Base-by-base conservation (phyloP, 1,140 invertebrate species). In the Drosophila ambigua region DNA sequence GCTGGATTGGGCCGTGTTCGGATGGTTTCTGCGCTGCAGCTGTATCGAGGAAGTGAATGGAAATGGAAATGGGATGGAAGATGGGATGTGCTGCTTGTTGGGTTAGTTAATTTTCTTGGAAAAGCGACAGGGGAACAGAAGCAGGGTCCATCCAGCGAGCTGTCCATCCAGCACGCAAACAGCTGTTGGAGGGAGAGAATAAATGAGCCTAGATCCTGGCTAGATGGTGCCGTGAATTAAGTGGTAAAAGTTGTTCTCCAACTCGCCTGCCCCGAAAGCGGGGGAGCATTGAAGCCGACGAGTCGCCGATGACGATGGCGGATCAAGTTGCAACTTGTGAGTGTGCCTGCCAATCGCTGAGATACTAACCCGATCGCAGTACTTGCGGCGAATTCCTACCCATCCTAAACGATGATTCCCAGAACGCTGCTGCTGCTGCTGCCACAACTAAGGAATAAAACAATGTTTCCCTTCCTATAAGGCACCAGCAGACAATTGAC, bases 81-180 rank as follows among this genome's bases (percentile, higher is more conserved):
- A 51, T n/a, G 39, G 39, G 3, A 13, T 35, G 35, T 9, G 9
- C 11, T 39, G 71, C 74, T 52, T 62, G 59, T 69, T 82, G 69
- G 78, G 82, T 67, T 72, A 87, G 82, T 87, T 85, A 76, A 85
- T 85, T 85, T 87, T 87, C 82, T 87, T 78, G 78, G 81, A 87
- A 87, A 80, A 87, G 48, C 82, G 78, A 75, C 63, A 58, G 65
- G 65, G 69, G 54, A 71, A 85, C 77, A 85, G 81, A 77, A 85
- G 81, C 80, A 62, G 64, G 46, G 60, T 68, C 55, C 46, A 13
- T 4, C 35, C 35, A 9, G 0, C 55, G 58, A 53, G 72, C 68
- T 39, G 50, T 63, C 66, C 15, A 64, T 63, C 66, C 15, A 71
- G 58, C 62, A 44, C 43, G 39, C 51, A 69, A 85, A 78, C 82